phyloP scores from a whole-genome alignment of 2,797 vertebrate species.

The Tapera naevia region DNA sequence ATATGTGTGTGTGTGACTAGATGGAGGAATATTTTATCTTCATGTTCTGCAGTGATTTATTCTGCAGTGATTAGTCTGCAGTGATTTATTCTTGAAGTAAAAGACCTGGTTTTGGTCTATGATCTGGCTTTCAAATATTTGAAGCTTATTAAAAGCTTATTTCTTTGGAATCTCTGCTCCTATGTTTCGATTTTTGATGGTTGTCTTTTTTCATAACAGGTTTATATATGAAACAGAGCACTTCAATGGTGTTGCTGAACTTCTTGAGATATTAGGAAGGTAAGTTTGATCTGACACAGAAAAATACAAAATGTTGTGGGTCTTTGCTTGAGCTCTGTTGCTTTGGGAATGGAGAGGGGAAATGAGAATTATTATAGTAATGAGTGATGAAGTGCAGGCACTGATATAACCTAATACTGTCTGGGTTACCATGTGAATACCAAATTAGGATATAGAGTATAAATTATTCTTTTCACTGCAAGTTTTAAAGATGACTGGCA shows the following conservation, averaged over 20 bases:
- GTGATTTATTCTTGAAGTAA: not conserved
- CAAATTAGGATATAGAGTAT: not conserved
- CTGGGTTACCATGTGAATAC: not conserved
- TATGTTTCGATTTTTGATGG: not conserved
- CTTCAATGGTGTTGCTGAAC: slow-evolving; percentile 96
- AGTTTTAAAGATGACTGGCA: not conserved
- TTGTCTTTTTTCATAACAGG: slow-evolving; percentile 71
- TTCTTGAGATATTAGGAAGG: slow-evolving; percentile 98
- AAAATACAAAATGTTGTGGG: not conserved
- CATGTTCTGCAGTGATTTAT: not conserved
- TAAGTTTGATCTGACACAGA: slow-evolving; percentile 56
- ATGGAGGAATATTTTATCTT: not conserved
- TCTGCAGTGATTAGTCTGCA: too few relatives aligned
- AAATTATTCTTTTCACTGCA: not conserved
- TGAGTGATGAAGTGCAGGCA: not conserved
- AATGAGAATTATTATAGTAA: not conserved
- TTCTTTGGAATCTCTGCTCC: not conserved
- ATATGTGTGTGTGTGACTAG: not conserved
- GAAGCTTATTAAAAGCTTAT: not conserved
- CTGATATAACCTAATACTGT: not conserved
- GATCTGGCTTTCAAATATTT: not conserved
- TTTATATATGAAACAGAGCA: slow-evolving; percentile 99
- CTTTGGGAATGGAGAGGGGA: not conserved
- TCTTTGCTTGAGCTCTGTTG: slow-evolving; percentile 22
- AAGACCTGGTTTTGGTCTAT: not conserved